Conservation (phyloP, 1,140 invertebrate genomes). For the Tetramorium alpestre region DNA sequence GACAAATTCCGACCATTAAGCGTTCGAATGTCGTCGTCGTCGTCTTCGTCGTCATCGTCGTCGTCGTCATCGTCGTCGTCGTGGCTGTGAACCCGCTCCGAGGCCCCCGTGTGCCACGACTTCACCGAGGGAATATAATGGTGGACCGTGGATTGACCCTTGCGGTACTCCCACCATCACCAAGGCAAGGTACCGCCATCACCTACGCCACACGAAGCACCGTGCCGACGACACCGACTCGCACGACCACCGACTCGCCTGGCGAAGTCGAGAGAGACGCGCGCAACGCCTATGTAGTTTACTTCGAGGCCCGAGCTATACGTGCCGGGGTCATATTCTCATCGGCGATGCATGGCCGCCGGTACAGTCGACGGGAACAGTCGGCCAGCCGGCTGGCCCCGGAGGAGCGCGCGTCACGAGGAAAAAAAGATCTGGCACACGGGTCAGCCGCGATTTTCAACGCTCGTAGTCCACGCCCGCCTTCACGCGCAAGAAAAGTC, state of each 20-base stretch:
- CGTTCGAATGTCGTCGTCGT: conserved; percentile 71
- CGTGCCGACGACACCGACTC: conserved; percentile 59
- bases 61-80: conserved; percentile 41
- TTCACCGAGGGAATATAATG: conserved; percentile 68
- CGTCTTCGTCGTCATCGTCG: conserved; percentile 40
- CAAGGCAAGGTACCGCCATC: conserved; percentile 53
- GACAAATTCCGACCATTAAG: conserved; percentile 78
- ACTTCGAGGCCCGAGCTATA: conserved; percentile 67
- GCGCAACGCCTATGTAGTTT: conserved; percentile 66
- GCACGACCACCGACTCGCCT: conserved; percentile 49
- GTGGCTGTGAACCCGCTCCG: conserved; percentile 66
- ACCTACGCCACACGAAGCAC: conserved; percentile 65
- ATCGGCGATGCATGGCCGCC: conserved; percentile 78
- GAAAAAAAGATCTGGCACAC: conserved; percentile 47
- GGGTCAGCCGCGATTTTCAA: conserved; percentile 64
- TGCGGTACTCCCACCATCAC: conserved; percentile 81
- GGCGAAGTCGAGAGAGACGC: conserved; percentile 51
- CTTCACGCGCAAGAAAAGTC: conserved; percentile 26
- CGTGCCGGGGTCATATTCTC: conserved; percentile 82
- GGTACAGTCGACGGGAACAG: conserved; percentile 64
- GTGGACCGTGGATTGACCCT: conserved; percentile 80
- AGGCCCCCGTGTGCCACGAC: conserved; percentile 64
- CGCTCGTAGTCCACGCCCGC: conserved; percentile 63
- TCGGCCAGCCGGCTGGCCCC: conserved; percentile 19
- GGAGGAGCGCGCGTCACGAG: conserved; percentile 29